phyloP scores from a whole-genome alignment of 1,140 invertebrate species.

The Calephelis nemesis region DNA sequence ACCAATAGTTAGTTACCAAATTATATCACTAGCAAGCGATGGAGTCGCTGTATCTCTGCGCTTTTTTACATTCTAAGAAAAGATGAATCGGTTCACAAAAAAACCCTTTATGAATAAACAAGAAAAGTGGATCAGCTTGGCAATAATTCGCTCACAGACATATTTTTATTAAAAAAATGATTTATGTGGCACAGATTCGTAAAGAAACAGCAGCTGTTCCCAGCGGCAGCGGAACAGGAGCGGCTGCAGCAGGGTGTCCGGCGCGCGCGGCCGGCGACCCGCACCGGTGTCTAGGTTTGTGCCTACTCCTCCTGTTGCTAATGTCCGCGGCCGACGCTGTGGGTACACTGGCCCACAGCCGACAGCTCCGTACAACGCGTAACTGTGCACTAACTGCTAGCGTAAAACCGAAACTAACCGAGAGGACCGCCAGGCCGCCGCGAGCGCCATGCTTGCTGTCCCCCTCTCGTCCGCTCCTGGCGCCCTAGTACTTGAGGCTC shows the following conservation, averaged over 20 bases:
- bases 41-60: too few species aligned
- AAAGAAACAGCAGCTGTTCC: constrained; percentile 46
- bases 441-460: constrained; percentile 47
- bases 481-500: constrained; percentile 46
- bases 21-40: too few species aligned
- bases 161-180: not conserved
- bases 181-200: constrained; percentile 45
- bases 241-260: constrained; percentile 46
- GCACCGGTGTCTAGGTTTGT: constrained; percentile 70
- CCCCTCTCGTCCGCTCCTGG: constrained; percentile 29
- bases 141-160: too few species aligned
- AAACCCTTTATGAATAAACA: too few species aligned
- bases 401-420: constrained; percentile 28
- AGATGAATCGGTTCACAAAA: too few species aligned
- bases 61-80: too few species aligned
- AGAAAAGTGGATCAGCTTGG: too few species aligned
- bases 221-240: constrained; percentile 24
- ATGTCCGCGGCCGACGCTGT: constrained; percentile 47
- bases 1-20: too few species aligned
- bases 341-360: constrained; percentile 29
- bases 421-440: constrained; percentile 29
- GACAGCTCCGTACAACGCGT: constrained; percentile 43
- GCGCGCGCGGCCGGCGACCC: constrained; percentile 44
- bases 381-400: constrained; percentile 65
- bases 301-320: constrained; percentile 58